phyloP scores from a whole-genome alignment of 1,140 invertebrate species.

The Halotydeus destructor region DNA sequence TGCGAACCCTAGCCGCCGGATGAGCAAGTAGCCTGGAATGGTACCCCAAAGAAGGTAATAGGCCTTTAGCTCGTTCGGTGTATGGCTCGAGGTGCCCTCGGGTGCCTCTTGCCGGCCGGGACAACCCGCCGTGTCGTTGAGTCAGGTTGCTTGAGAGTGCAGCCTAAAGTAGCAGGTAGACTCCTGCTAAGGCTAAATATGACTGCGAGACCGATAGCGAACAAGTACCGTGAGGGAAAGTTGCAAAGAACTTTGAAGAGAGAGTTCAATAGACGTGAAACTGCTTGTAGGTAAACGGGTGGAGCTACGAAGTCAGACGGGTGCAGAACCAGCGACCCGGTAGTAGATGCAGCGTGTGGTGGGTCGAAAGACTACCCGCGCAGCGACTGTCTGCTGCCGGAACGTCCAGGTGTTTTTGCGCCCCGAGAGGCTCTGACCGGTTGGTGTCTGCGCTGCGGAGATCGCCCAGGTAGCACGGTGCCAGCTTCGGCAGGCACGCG shows the following conservation, averaged over 20 bases:
- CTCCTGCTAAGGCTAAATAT: slow-evolving; percentile 70
- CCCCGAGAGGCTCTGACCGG: background rate
- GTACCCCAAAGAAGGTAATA: slow-evolving; percentile 15
- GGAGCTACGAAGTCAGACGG: slow-evolving; percentile 23
- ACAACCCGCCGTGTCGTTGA: slow-evolving; percentile 37
- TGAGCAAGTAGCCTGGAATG: slow-evolving; percentile 24
- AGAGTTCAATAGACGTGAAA: slow-evolving; percentile 64
- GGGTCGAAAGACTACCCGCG: background rate
- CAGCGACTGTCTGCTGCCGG: background rate
- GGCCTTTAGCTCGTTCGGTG: slow-evolving; percentile 40
- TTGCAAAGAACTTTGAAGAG: slow-evolving; percentile 73
- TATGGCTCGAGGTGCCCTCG: slow-evolving; percentile 41
- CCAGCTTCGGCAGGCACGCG: background rate
- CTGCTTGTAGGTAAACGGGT: slow-evolving; percentile 43
- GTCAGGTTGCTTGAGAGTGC: slow-evolving; percentile 65
- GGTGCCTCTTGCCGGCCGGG: slow-evolving; percentile 26
- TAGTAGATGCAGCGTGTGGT: background rate
- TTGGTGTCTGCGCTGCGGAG: background rate
- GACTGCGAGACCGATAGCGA: slow-evolving; percentile 57
- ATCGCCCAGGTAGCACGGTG: background rate
- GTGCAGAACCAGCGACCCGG: too few relatives aligned
- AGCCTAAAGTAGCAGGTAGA: slow-evolving; percentile 61
- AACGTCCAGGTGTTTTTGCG: background rate
- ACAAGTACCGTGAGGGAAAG: slow-evolving; percentile 79
- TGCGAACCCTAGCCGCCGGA: slow-evolving; percentile 44